phyloP scores from a whole-genome alignment of 1,140 invertebrate genomes.

The Augochlora pura region DNA sequence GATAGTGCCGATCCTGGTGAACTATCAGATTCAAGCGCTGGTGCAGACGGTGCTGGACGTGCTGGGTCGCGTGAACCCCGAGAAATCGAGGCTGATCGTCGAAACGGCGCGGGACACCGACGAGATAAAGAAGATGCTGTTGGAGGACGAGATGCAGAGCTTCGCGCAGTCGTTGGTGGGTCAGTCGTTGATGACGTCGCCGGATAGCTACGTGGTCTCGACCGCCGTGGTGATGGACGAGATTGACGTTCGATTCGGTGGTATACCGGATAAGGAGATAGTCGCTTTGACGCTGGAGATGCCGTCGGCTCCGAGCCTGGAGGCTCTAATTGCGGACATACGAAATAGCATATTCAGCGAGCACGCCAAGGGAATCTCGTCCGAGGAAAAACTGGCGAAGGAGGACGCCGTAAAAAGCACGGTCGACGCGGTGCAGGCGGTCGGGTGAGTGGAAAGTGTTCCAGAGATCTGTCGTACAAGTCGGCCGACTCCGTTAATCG shows the following conservation, averaged over 20 bases:
- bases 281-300: slow-evolving; percentile 51
- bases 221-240: slow-evolving; percentile 36
- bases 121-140: slow-evolving; percentile 17
- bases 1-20: slow-evolving; percentile 50
- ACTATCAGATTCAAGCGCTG: slow-evolving; percentile 53
- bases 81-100: slow-evolving; percentile 39
- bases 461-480: background rate
- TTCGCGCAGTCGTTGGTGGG: slow-evolving; percentile 13
- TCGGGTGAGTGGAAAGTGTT: background rate
- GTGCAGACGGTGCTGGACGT: slow-evolving; percentile 52
- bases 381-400: background rate
- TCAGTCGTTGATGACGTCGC: slow-evolving; percentile 23
- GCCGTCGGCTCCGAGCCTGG: slow-evolving; percentile 23
- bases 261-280: slow-evolving; percentile 43
- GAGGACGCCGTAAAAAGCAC: background rate
- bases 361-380: background rate
- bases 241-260: slow-evolving; percentile 46
- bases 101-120: background rate
- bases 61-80: slow-evolving; percentile 46
- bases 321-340: slow-evolving; percentile 46
- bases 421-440: background rate
- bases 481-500: background rate
- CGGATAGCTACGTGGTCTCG: slow-evolving; percentile 42
- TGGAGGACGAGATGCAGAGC: background rate
- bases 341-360: slow-evolving; percentile 45